Percentiles rank a stretch among this genome's conserved stretches.
Conservation (phyloP, 2,888 invertebrate genomes). For the Cacoxenus indagator region DNA sequence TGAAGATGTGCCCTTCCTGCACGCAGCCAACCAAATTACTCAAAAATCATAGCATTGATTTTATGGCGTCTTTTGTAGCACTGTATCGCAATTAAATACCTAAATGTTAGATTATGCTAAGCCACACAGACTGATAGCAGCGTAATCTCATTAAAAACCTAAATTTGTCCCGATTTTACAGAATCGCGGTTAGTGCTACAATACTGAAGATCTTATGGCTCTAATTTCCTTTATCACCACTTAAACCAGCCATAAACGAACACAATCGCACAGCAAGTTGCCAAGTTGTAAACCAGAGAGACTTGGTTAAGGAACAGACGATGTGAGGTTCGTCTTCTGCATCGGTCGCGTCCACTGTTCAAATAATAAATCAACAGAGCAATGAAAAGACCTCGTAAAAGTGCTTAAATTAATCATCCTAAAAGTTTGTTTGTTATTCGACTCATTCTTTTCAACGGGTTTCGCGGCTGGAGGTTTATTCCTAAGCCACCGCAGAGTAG, state of each 20-base stretch:
- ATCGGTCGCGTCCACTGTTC: conserved; percentile 39
- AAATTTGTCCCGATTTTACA: not conserved
- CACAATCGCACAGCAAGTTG: conserved; percentile 6
- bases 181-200: conserved; percentile 7
- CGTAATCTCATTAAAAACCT: not conserved
- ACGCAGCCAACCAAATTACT: not conserved
- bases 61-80: not conserved
- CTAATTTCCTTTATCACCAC: conserved; percentile 54
- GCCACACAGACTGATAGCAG: conserved; percentile 20
- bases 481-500: not conserved
- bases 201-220: conserved; percentile 26
- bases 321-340: not conserved
- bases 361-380: conserved; percentile 69
- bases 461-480: conserved; percentile 39
- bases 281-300: not conserved
- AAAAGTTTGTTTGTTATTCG: conserved; percentile 66
- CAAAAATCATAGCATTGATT: not conserved
- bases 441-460: conserved; percentile 51
- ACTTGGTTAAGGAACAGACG: too few species aligned
- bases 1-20: not conserved
- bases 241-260: conserved; percentile 47
- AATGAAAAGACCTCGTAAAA: conserved; percentile 69
- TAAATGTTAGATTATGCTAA: conserved; percentile 20
- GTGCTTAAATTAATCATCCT: conserved; percentile 71
- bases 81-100: not conserved